These are phyloP conservation scores for Aplidium turbinatum DNA, from an alignment of 23 tunicate genomes.

Conservation along the genomic window DNA sequence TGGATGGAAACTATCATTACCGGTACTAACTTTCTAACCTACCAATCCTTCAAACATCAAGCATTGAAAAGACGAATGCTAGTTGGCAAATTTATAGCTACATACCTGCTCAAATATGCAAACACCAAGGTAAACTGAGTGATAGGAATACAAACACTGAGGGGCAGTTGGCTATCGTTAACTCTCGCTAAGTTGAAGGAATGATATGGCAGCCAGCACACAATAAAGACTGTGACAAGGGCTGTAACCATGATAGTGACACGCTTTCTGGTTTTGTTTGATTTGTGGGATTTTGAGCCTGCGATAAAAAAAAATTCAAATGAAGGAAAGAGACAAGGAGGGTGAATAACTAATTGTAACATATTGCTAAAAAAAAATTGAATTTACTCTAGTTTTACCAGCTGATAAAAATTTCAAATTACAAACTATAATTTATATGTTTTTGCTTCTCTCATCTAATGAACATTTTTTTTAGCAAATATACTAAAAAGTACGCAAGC, in stretches of 20 bases:
- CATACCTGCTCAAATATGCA: slow-evolving; percentile 81
- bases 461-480: too few relatives aligned
- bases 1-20: too few relatives aligned
- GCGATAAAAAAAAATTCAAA: background rate
- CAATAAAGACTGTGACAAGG: slow-evolving; percentile 67
- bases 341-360: too few relatives aligned
- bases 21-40: too few relatives aligned
- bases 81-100: background rate
- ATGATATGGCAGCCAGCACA: slow-evolving; percentile 96
- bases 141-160: slow-evolving; percentile 19
- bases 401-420: too few relatives aligned
- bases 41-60: too few relatives aligned
- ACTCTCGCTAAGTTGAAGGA: slow-evolving; percentile 63
- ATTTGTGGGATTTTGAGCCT: slow-evolving; percentile 64
- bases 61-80: too few relatives aligned
- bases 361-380: too few relatives aligned
- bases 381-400: too few relatives aligned
- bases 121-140: slow-evolving; percentile 41
- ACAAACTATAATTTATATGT: too few relatives aligned
- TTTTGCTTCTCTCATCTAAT: too few relatives aligned
- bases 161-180: slow-evolving; percentile 41
- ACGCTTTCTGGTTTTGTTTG: slow-evolving; percentile 75
- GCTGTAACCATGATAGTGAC: slow-evolving; percentile 85
- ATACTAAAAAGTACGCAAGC: too few relatives aligned
- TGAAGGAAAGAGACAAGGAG: background rate